phyloP scores from a whole-genome alignment of 2,797 vertebrate species.

The Sparidentex hasta region DNA sequence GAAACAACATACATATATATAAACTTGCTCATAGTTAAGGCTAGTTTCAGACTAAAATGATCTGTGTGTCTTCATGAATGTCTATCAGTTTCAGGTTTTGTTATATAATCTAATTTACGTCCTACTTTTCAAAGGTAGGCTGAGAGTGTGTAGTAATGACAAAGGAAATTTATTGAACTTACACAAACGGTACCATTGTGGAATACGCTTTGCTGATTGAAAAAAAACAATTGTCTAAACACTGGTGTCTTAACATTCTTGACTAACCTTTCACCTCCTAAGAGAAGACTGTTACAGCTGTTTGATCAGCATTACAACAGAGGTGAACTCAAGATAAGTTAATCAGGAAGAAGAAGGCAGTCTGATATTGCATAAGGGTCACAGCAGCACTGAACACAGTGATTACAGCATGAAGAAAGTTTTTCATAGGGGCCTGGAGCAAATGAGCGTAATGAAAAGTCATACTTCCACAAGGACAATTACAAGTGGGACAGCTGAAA shows the following conservation, averaged over 20 bases:
- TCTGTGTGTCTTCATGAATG: neutral
- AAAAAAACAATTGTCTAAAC: neutral
- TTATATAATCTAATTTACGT: too few relatives aligned
- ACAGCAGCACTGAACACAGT: constrained; percentile 18
- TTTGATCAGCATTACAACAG: constrained; percentile 57
- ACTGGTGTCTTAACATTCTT: neutral
- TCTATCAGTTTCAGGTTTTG: too few relatives aligned
- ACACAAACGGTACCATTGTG: neutral
- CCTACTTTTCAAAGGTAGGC: too few relatives aligned
- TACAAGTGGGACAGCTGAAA: neutral
- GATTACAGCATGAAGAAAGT: constrained; percentile 22
- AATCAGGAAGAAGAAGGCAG: constrained; percentile 58
- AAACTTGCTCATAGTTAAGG: neutral
- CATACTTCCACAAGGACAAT: neutral
- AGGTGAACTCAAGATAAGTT: constrained; percentile 73
- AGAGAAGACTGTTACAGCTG: constrained; percentile 30
- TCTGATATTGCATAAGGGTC: constrained; percentile 51
- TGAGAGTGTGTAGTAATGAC: too few relatives aligned
- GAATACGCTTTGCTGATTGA: neutral
- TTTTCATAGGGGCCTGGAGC: neutral
- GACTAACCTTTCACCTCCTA: constrained; percentile 61
- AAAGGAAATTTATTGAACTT: neutral
- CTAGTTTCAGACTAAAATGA: neutral
- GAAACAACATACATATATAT: neutral
- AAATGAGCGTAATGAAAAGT: neutral